These are phyloP conservation scores for Rafetus swinhoei DNA, from an alignment of 2,113 vertebrate species.

Conservation along the genomic window DNA sequence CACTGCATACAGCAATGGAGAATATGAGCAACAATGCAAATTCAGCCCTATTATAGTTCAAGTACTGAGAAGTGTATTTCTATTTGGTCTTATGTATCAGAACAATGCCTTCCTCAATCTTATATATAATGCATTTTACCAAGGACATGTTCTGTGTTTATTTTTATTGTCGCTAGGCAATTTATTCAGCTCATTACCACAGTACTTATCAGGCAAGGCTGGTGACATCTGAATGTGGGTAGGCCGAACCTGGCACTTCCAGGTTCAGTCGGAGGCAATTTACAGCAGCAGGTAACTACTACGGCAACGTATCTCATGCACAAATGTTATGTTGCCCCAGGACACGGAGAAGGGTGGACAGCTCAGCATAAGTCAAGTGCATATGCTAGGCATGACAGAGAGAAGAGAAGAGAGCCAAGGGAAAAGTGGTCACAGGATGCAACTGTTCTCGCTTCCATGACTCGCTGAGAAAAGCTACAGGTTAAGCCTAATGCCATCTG, in stretches of 20 bases:
- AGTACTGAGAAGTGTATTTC: background rate
- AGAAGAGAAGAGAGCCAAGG: background rate
- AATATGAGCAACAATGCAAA: background rate
- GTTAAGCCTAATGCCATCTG: background rate
- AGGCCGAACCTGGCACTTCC: background rate
- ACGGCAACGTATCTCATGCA: background rate
- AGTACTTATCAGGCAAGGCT: background rate
- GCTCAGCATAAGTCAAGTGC: fast-evolving
- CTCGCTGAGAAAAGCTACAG: background rate
- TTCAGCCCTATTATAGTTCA: background rate
- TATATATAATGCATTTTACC: background rate
- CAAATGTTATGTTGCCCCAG: background rate
- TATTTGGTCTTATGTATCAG: background rate
- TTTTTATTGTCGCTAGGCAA: conserved; percentile 13
- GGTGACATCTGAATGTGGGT: background rate
- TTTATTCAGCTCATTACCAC: conserved; percentile 10
- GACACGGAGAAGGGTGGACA: background rate
- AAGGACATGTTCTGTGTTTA: background rate
- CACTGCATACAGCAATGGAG: background rate
- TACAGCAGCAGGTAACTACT: fast-evolving
- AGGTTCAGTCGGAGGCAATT: conserved; percentile 5
- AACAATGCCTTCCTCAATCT: background rate
- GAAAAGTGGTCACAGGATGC: background rate
- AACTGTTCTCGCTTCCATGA: background rate
- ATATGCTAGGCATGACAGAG: background rate